Percentiles rank a stretch among this genome's conserved stretches.
Conservation (phyloP, 2,888 invertebrate genomes). For the Drosophila engyochracea region DNA sequence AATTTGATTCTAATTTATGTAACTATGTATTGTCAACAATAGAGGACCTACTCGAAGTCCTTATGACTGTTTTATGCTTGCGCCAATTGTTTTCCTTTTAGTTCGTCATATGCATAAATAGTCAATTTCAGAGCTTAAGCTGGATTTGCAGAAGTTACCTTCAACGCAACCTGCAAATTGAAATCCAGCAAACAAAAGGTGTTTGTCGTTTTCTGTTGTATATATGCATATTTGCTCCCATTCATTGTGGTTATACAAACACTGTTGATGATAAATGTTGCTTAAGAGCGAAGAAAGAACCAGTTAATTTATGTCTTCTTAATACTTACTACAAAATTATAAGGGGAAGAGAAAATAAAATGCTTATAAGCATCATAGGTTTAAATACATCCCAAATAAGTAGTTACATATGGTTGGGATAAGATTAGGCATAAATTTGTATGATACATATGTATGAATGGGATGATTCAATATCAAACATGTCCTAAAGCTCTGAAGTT, state of each 20-base stretch:
- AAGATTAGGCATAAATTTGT: neutral
- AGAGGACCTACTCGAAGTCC: slow-evolving; percentile 40
- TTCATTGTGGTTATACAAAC: neutral
- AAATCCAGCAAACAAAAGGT: slow-evolving; percentile 2
- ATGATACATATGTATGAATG: neutral
- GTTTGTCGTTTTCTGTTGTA: neutral
- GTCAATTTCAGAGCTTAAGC: neutral
- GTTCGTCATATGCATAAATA: slow-evolving; percentile 26
- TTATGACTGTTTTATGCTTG: slow-evolving; percentile 47
- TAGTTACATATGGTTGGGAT: neutral
- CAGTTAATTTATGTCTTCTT: neutral
- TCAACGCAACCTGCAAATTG: neutral
- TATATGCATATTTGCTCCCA: neutral
- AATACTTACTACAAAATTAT: neutral
- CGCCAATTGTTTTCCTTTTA: slow-evolving; percentile 35
- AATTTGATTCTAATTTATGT: slow-evolving; percentile 73
- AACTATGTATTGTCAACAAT: slow-evolving; percentile 65
- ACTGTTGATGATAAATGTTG: neutral
- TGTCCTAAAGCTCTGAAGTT: neutral
- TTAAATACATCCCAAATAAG: neutral
- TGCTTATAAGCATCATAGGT: no score
- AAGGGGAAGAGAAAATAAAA: neutral
- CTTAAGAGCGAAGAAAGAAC: neutral
- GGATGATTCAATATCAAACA: neutral
- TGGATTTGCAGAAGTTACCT: neutral